phyloP scores from a whole-genome alignment of 2,113 vertebrate species.

The Bothrops jararaca region DNA sequence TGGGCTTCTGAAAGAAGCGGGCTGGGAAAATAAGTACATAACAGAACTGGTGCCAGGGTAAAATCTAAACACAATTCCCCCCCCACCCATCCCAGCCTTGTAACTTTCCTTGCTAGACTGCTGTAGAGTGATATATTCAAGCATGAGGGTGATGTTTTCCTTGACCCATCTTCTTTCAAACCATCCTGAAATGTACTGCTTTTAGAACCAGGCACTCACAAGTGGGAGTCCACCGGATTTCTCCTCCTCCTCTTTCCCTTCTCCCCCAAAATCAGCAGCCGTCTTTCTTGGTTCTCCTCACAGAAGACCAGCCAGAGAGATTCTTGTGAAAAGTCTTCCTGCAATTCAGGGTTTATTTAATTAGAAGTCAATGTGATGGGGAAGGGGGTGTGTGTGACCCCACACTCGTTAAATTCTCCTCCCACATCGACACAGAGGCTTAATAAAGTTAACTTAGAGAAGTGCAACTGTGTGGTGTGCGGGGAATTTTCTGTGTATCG shows the following conservation, averaged over 20 bases:
- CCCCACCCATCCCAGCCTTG: too few relatives aligned
- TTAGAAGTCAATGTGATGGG: neutral
- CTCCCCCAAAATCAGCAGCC: neutral
- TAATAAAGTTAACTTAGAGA: neutral
- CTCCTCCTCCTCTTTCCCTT: neutral
- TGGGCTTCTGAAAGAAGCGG: neutral
- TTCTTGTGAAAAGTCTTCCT: neutral
- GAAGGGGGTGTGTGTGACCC: neutral
- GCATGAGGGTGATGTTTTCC: neutral
- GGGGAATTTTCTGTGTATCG: neutral
- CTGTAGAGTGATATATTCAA: neutral
- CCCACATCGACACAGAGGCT: neutral
- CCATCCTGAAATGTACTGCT: neutral
- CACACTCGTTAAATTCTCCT: neutral
- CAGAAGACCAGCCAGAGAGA: neutral
- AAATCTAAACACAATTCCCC: neutral
- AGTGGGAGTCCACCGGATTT: neutral
- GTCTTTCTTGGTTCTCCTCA: neutral
- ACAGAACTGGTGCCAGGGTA: neutral
- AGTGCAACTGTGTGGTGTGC: fast-evolving
- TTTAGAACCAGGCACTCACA: neutral
- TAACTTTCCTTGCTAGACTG: neutral
- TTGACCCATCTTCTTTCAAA: neutral
- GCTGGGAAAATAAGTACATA: neutral
- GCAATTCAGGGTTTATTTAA: neutral